Evolutionary conservation across 2,888 invertebrate species (phyloP), one percentile per base, ranked within the genome.

Genomic region (Lycia hirtaria): DNA sequence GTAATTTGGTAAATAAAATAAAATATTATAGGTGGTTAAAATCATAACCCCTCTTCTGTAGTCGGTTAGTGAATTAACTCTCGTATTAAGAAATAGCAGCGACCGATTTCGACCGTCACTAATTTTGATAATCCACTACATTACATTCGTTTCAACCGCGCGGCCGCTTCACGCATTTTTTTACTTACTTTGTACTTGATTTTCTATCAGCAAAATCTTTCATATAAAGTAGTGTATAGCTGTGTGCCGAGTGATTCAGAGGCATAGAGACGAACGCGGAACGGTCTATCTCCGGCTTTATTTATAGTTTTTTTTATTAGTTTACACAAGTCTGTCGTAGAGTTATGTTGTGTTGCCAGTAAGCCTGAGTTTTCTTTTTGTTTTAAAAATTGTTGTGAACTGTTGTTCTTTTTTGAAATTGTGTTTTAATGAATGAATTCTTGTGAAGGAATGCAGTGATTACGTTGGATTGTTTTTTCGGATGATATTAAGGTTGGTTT

Each of bases 211-310:
- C 4, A 37, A 37, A 37, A 19, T 37, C 17, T n/a, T 0, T 22
- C 14, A 37, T 9, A 40, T 7, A 40, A 22, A 22, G 1, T 22
- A 10, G 12, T 20, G 37, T 12, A 20, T 40, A 2, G 12, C 17
- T 45, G 1, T 45, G 1, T 22, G 40, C 24, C 14, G 33, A 5
- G 10, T 14, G 14, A 22, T 20, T 33, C 33, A 45, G 35, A 33
- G 32, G 32, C 38, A 6, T 32, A 56, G 35, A 51, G 50, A 56
- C 51, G 56, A 33, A 45, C 19, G 17, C 56, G 56, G 56, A 56
- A 51, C 56, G 40, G 9, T 30, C 2, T 14, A 15, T 41, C n/a
- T 26, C 20, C 4, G 40, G n/a, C n/a, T n/a, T n/a, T 14, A 9
- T 10, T 40, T 40, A 24, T 40, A 41, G 10, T 41, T 26, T 28